Conservation (phyloP, 2,797 vertebrate genomes). For the Sebastes oblongus region DNA sequence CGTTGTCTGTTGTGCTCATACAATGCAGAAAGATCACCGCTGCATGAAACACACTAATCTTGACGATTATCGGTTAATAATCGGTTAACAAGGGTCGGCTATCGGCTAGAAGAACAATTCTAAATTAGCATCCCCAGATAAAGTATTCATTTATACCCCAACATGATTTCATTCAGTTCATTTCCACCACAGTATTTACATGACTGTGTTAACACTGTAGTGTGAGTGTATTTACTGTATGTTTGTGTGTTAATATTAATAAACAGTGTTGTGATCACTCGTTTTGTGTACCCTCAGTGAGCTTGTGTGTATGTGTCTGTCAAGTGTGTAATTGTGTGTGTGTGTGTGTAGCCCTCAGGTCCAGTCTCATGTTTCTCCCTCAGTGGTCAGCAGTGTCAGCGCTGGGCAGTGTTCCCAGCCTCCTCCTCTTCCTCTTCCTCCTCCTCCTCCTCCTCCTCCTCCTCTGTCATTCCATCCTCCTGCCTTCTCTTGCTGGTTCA, state of each 20-base stretch:
- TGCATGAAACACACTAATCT: too few species aligned
- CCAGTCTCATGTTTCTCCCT: slow-evolving; percentile 26
- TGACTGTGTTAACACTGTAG: neutral
- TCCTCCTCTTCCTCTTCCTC: neutral
- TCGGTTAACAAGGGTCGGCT: too few species aligned
- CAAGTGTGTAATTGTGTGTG: neutral
- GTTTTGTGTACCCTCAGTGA: too few species aligned
- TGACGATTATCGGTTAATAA: too few species aligned
- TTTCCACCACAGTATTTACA: neutral
- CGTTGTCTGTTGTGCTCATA: too few species aligned
- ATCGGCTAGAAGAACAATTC: too few species aligned
- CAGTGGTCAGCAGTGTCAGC: slow-evolving; percentile 29
- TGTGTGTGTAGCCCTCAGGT: neutral
- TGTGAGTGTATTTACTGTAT: neutral
- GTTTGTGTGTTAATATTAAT: neutral
- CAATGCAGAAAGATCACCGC: too few species aligned
- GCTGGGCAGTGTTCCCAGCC: neutral
- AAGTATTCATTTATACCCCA: too few species aligned
- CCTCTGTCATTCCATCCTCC: neutral
- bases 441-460: neutral
- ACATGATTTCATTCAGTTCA: neutral
- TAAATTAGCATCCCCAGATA: too few species aligned
- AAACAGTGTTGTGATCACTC: neutral
- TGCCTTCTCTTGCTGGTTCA: neutral
- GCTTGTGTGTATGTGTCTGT: neutral